Evolutionary conservation across 2,888 invertebrate genomes (phyloP), one percentile per base, ranked within the genome.

Genomic region (Andrena trimmerana): DNA sequence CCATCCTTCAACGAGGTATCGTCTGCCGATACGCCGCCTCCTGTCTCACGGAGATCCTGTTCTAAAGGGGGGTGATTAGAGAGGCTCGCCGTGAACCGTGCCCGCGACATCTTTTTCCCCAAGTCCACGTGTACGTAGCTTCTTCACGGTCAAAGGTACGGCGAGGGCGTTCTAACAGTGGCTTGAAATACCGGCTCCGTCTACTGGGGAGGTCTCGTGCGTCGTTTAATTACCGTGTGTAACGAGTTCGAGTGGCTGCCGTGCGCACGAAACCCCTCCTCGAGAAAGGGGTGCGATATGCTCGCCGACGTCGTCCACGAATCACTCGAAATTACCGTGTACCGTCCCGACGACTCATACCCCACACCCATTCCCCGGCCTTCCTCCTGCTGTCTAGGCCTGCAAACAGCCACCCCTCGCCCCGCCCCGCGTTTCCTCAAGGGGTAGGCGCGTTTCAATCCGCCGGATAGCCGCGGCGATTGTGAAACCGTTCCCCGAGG

Each of bases 171-270:
- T 90, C 89, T 90, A 91, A 90, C 88, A 89, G 85, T 90, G 87
- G 88, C 87, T 87, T 86, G 88, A 90, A 86, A 84, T 83, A 81
- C 72, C 84, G 65, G 50, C 42, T 77, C 79, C 57, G 75, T 69
- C 80, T 77, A 54, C 78, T 68, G 74, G 86, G 87, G 85, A 90
- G 90, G 91, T 93, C 92, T 93, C 93, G 93, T 93, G 94, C 92
- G 93, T 93, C 92, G 92, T 94, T 94, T 94, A 94, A 94, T 94
- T 94, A 94, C 91, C 91, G 92, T 91, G 90, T 92, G 93, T 93
- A 93, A 94, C 94, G 92, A 94, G 93, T 93, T 94, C 92, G 90
- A 94, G 93, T 94, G 91, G 91, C 88, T 93, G 91, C 91, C 93
- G 93, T 93, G 93, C 90, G 83, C 93, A 92, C 93, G 93, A 92